Conservation (phyloP, 2,113 vertebrate genomes). For the Rhynchomys soricoides region DNA sequence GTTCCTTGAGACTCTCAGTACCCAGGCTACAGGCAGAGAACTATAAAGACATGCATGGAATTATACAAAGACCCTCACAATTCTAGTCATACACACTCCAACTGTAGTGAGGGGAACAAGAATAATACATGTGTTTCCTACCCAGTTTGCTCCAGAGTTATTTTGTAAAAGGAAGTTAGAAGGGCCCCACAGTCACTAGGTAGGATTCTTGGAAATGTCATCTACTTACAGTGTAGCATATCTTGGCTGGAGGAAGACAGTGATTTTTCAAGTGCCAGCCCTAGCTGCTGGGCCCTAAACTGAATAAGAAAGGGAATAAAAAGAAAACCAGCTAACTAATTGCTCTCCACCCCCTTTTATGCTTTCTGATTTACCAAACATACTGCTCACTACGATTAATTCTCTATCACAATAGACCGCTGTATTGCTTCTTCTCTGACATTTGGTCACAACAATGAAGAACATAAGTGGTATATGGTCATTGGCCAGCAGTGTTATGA, state of each 20-base stretch:
- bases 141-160: background rate
- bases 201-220: background rate
- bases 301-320: background rate
- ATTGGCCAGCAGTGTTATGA: fast-evolving
- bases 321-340: background rate
- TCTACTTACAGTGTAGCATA: background rate
- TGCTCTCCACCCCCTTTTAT: background rate
- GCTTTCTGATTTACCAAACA: background rate
- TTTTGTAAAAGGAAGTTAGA: background rate
- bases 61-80: background rate
- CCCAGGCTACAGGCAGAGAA: background rate
- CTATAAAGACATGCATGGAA: background rate
- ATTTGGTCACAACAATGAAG: background rate
- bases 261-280: background rate
- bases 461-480: background rate
- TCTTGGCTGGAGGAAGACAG: background rate
- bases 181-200: background rate
- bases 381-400: too few relatives aligned
- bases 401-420: background rate
- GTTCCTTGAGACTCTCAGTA: background rate
- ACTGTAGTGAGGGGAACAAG: background rate
- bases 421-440: background rate
- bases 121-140: too few relatives aligned
- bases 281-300: background rate
- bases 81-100: background rate